phyloP scores from a whole-genome alignment of 2,888 invertebrate genomes.

The Drosophila nr. medialis region DNA sequence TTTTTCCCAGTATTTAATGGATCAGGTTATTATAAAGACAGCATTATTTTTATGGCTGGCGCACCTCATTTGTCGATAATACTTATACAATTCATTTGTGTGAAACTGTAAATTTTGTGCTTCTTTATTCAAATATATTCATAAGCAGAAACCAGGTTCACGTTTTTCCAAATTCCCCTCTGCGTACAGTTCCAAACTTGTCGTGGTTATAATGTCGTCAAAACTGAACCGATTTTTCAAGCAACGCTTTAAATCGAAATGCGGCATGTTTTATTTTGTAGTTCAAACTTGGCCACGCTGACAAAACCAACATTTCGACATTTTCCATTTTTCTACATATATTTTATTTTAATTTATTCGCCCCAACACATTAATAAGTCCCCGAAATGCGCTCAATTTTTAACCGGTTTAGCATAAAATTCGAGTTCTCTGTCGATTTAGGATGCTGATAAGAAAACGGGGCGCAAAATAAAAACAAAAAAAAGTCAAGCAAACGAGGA shows the following conservation, averaged over 20 bases:
- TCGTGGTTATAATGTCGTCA: neutral
- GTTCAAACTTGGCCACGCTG: neutral
- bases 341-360: neutral
- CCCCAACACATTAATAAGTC: conserved; percentile 25
- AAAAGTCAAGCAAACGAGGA: neutral
- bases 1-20: neutral
- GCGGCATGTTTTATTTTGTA: neutral
- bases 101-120: neutral
- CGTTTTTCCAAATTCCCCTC: neutral
- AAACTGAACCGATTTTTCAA: neutral
- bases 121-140: neutral
- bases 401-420: conserved; percentile 49
- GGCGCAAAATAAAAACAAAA: neutral
- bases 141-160: neutral
- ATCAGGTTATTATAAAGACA: conserved; percentile 3
- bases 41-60: conserved; percentile 6
- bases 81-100: conserved; percentile 3
- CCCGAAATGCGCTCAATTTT: conserved; percentile 7
- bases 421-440: conserved; percentile 20
- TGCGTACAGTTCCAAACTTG: neutral
- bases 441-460: conserved; percentile 21
- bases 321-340: neutral
- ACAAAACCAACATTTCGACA: neutral
- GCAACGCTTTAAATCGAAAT: neutral
- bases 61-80: conserved; percentile 2